phyloP scores from a whole-genome alignment of 2,797 vertebrate genomes.

The Pipistrellus nathusii region DNA sequence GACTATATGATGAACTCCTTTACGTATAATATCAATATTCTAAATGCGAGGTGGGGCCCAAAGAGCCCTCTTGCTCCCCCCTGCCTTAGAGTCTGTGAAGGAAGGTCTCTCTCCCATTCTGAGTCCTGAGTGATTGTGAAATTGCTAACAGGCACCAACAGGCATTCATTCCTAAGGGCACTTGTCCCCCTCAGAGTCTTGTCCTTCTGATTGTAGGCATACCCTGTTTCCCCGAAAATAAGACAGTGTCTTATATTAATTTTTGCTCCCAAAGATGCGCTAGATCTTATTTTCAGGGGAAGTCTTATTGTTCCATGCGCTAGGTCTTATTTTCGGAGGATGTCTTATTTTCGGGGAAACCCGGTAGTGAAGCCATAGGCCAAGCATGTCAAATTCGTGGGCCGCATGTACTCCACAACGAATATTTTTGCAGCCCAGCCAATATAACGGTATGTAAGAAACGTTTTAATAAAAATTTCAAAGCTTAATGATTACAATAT shows the following conservation, averaged over 20 bases:
- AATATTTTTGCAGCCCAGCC: too few relatives aligned
- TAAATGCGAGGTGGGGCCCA: not conserved
- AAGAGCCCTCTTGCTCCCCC: not conserved
- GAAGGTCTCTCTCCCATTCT: not conserved
- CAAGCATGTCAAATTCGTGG: not conserved
- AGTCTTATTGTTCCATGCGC: too few relatives aligned
- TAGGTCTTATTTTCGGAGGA: too few relatives aligned
- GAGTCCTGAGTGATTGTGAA: not conserved
- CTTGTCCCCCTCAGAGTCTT: not conserved
- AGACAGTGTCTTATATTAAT: too few relatives aligned
- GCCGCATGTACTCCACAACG: too few relatives aligned
- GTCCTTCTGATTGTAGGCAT: not conserved
- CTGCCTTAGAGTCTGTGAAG: not conserved
- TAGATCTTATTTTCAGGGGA: too few relatives aligned
- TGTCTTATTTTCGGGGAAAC: too few relatives aligned
- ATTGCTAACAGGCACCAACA: not conserved
- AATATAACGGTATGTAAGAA: too few relatives aligned
- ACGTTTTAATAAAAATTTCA: too few relatives aligned
- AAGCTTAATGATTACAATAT: too few relatives aligned
- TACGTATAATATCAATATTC: not conserved
- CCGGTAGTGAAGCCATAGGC: not conserved
- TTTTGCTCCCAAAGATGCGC: too few relatives aligned
- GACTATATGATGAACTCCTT: not conserved
- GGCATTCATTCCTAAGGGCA: not conserved
- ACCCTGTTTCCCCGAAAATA: too few relatives aligned